Evolutionary conservation across 2,113 vertebrate genomes (phyloP).

Genomic region (Trematocara stigmaticum): DNA sequence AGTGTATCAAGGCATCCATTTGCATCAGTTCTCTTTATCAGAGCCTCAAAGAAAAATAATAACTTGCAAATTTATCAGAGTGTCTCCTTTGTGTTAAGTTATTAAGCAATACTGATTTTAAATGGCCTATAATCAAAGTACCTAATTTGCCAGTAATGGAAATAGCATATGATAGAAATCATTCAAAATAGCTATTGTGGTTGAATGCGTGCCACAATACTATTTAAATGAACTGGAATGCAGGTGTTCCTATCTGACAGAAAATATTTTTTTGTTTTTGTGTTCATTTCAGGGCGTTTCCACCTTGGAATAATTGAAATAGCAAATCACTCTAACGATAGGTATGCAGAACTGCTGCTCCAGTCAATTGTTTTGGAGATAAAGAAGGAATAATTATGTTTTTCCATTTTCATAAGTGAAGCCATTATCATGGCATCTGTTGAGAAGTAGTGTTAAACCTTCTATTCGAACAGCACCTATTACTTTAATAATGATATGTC

Average conservation of each 20-base stretch:
- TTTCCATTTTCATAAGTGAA: constrained; percentile 34
- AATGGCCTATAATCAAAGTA: background rate
- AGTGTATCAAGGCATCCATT: background rate
- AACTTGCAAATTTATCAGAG: constrained; percentile 6
- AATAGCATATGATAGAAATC: background rate
- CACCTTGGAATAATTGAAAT: background rate
- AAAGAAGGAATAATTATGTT: constrained; percentile 23
- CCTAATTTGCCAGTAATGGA: background rate
- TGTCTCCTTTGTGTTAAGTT: background rate
- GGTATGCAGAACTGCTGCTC: background rate
- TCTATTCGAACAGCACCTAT: constrained; percentile 20
- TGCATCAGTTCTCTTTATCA: background rate
- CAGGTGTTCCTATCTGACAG: background rate
- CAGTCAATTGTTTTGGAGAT: constrained; percentile 12
- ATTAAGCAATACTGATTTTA: background rate
- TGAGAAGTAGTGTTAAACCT: constrained; percentile 17
- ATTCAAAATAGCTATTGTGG: background rate
- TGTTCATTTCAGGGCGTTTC: background rate
- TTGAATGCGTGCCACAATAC: background rate
- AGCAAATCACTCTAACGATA: background rate
- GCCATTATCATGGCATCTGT: constrained; percentile 51
- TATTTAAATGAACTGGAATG: background rate
- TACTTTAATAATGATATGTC: background rate
- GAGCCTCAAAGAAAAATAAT: background rate
- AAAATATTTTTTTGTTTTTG: background rate